Evolutionary conservation across 2,797 vertebrate species (phyloP).

Genomic region (Limosa lapponica): DNA sequence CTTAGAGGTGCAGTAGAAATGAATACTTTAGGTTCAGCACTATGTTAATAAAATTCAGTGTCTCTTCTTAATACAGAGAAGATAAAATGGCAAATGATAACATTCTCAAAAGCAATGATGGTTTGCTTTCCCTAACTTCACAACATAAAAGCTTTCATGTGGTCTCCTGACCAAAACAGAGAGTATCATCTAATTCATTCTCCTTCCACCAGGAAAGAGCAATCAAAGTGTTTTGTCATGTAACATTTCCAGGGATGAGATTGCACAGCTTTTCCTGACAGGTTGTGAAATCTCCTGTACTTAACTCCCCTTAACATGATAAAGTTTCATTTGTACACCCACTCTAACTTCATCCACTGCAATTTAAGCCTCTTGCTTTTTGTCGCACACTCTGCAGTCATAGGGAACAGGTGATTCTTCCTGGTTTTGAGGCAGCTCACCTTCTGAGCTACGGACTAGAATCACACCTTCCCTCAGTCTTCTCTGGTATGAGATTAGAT

Average conservation of each 20-base stretch:
- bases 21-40: neutral
- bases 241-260: neutral
- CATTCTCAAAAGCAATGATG: neutral
- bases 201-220: neutral
- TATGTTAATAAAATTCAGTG: neutral
- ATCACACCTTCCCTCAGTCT: neutral
- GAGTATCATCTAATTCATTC: neutral
- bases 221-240: rapidly evolving
- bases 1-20: neutral
- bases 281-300: neutral
- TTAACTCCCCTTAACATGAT: rapidly evolving
- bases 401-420: neutral
- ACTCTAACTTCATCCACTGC: neutral
- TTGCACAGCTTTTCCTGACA: neutral
- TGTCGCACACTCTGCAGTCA: rapidly evolving
- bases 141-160: rapidly evolving
- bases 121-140: neutral
- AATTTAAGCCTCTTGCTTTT: neutral
- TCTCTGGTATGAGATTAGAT: neutral
- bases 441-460: neutral
- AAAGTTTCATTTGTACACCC: neutral
- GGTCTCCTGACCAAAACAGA: neutral
- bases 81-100: neutral
- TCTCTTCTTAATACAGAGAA: neutral
- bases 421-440: neutral